Conservation (phyloP, 1,140 invertebrate species). For the Saxidomus purpurata region DNA sequence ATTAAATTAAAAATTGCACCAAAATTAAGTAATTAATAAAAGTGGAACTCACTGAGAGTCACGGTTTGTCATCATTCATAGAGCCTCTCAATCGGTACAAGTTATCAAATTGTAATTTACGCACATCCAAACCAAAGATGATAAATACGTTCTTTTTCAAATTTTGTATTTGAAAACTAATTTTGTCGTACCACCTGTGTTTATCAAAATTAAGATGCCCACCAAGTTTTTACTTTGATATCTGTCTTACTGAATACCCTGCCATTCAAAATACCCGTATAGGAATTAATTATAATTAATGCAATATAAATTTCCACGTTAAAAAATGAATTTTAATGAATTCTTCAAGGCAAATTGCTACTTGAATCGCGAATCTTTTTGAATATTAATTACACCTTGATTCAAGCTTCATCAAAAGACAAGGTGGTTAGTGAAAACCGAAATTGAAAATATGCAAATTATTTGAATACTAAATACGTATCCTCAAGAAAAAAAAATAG, state of each 20-base stretch:
- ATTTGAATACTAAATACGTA: slow-evolving; percentile 34
- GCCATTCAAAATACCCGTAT: slow-evolving; percentile 47
- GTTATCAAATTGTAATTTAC: slow-evolving; percentile 17
- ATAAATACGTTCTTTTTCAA: slow-evolving; percentile 60
- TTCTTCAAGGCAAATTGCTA: slow-evolving; percentile 38
- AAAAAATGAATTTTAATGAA: slow-evolving; percentile 68
- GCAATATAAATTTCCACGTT: slow-evolving; percentile 65
- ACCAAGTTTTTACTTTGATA: slow-evolving; percentile 62
- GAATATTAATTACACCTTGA: slow-evolving; percentile 63
- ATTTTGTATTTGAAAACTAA: slow-evolving; percentile 56
- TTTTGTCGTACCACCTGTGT: slow-evolving; percentile 63
- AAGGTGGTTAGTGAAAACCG: slow-evolving; percentile 39
- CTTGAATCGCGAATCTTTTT: slow-evolving; percentile 39
- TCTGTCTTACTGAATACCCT: slow-evolving; percentile 28
- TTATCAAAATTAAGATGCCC: slow-evolving; percentile 68
- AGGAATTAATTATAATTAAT: slow-evolving; percentile 68
- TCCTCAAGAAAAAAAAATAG: not conserved
- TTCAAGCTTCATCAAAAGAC: slow-evolving; percentile 43
- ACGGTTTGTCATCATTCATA: no score
- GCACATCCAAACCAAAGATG: slow-evolving; percentile 40
- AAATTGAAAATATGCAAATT: slow-evolving; percentile 54
- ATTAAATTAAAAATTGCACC: no score
- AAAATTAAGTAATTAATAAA: no score
- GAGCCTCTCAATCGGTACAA: no score
- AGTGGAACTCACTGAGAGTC: no score